These are phyloP conservation scores for Philopotamus ludificatus DNA, from an alignment of 1,140 invertebrate genomes.

Conservation along the genomic window DNA sequence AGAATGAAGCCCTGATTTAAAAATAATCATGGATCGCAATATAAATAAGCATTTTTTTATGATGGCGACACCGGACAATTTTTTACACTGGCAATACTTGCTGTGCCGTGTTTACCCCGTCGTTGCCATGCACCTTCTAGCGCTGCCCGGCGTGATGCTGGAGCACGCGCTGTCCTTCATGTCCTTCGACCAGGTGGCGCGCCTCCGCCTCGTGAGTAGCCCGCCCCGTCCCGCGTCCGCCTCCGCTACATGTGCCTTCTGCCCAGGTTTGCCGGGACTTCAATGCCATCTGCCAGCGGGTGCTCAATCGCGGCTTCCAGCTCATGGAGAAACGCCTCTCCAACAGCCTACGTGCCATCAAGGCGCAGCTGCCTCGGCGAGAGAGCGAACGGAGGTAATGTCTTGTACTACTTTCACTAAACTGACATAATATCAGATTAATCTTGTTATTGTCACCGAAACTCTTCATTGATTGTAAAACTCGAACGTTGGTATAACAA, in stretches of 20 bases:
- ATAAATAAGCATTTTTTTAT: too few species aligned
- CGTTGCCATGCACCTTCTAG: slow-evolving; percentile 59
- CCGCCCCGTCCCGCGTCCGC: slow-evolving; percentile 72
- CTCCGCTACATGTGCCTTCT: slow-evolving; percentile 59
- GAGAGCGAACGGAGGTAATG: slow-evolving; percentile 79
- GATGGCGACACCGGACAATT: too few species aligned
- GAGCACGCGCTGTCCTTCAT: slow-evolving; percentile 78
- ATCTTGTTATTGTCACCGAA: too few species aligned
- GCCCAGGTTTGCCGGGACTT: slow-evolving; percentile 79
- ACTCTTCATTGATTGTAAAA: too few species aligned
- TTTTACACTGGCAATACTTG: neutral
- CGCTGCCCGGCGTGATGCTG: slow-evolving; percentile 73
- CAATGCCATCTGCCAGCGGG: slow-evolving; percentile 69
- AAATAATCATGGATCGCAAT: too few species aligned
- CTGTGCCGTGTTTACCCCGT: too few species aligned
- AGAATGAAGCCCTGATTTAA: too few species aligned
- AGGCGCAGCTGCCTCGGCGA: slow-evolving; percentile 77
- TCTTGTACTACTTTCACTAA: neutral
- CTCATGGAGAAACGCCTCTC: slow-evolving; percentile 76
- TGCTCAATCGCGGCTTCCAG: slow-evolving; percentile 80
- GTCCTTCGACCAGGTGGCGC: slow-evolving; percentile 78
- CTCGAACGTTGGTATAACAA: too few species aligned
- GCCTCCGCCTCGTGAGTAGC: slow-evolving; percentile 76
- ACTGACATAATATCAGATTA: slow-evolving; percentile 16
- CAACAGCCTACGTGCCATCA: slow-evolving; percentile 73